Percentiles rank a stretch among this genome's conserved stretches.
Conservation (phyloP, 2,888 invertebrate genomes). For the Axea sp. region DNA sequence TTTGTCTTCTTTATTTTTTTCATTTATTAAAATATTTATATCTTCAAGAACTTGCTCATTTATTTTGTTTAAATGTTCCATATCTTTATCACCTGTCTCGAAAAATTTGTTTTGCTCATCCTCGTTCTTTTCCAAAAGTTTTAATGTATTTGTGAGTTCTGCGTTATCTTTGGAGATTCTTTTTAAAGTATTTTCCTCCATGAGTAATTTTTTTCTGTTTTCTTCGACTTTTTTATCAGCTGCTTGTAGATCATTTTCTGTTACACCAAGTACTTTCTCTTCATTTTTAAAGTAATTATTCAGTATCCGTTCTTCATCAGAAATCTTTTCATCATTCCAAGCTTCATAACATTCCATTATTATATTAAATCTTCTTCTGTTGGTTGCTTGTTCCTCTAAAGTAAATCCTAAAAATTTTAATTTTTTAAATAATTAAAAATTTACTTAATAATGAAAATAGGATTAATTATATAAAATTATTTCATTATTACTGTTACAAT, state of each 20-base stretch:
- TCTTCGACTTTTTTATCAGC: background rate
- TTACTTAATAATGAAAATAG: too few relatives aligned
- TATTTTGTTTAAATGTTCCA: constrained; percentile 1
- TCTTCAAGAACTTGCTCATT: constrained; percentile 8
- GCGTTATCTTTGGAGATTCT: background rate
- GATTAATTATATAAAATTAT: background rate
- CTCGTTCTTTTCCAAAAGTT: background rate
- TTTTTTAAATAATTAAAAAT: background rate
- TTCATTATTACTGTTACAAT: background rate
- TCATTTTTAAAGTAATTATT: constrained; percentile 17
- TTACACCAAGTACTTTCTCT: background rate
- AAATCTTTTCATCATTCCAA: constrained; percentile 27
- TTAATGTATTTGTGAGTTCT: background rate
- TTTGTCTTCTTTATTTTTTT: constrained; percentile 7
- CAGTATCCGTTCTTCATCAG: constrained; percentile 6
- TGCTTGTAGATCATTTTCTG: background rate
- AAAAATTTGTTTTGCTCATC: constrained; percentile 4
- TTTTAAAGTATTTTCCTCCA: background rate
- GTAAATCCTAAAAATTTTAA: constrained; percentile 3
- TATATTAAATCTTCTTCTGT: constrained; percentile 9
- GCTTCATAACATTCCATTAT: constrained; percentile 4
- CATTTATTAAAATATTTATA: background rate
- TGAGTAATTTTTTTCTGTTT: background rate
- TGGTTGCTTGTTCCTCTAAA: background rate
- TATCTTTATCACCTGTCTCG: background rate